Evolutionary conservation across 2,113 vertebrate species (phyloP).

Genomic region (Coreoperca whiteheadi): DNA sequence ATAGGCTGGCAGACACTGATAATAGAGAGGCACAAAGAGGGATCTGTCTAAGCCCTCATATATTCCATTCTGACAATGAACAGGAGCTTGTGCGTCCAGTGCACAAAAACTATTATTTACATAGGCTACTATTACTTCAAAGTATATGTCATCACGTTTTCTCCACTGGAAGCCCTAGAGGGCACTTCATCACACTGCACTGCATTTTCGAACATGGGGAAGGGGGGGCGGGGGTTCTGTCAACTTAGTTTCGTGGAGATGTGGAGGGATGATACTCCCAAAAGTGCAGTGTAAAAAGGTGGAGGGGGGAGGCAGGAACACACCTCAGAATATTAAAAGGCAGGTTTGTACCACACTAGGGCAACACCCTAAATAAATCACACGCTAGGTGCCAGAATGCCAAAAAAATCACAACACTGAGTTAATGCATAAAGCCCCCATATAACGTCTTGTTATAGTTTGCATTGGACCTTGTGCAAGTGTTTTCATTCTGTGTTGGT

Average conservation of each 20-base stretch:
- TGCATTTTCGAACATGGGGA: too few species aligned
- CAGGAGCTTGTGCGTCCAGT: neutral
- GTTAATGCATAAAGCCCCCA: neutral
- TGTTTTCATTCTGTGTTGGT: neutral
- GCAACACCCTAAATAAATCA: conserved; percentile 38
- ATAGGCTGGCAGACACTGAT: conserved; percentile 33
- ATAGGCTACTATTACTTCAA: neutral
- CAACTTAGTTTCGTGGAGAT: too few species aligned
- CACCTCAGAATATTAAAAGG: conserved; percentile 16
- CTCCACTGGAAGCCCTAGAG: too few species aligned
- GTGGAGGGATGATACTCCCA: neutral
- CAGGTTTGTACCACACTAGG: conserved; percentile 23
- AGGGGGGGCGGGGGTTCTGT: too few species aligned
- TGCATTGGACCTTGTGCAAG: neutral
- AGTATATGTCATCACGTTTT: neutral
- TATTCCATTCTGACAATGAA: conserved; percentile 22
- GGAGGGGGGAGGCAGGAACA: neutral
- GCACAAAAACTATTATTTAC: conserved; percentile 1
- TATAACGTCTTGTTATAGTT: neutral
- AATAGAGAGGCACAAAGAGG: conserved; percentile 56
- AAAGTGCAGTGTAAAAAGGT: neutral
- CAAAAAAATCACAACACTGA: neutral
- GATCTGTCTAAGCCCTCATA: conserved; percentile 34
- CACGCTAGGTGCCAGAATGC: neutral
- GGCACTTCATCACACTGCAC: too few species aligned